Evolutionary conservation across 2,113 vertebrate species (phyloP).

Genomic region (Scophthalmus maximus): DNA sequence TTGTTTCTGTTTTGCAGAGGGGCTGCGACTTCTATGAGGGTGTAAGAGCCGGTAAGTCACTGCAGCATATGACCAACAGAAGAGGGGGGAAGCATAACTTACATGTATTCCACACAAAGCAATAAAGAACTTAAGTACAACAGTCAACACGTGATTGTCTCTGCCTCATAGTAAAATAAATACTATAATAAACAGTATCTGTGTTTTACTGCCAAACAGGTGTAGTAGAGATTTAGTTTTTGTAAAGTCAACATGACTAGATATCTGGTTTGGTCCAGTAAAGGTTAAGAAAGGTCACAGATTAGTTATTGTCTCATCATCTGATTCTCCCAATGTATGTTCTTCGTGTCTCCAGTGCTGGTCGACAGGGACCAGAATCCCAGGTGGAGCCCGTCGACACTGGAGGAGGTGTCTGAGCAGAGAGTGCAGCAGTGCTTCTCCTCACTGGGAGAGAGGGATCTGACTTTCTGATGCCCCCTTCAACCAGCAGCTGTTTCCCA

Average conservation of each 20-base stretch:
- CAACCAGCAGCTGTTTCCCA: constrained; percentile 1
- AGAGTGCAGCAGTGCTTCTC: constrained; percentile 87
- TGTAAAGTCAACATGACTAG: no score
- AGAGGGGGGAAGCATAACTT: background rate
- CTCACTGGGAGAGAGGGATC: constrained; percentile 87
- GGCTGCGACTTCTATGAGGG: constrained; percentile 94
- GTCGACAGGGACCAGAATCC: constrained; percentile 93
- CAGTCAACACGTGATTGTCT: background rate
- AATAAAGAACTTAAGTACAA: background rate
- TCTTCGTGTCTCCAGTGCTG: constrained; percentile 82
- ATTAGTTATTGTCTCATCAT: background rate
- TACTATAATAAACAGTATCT: no score
- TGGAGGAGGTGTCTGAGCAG: constrained; percentile 88
- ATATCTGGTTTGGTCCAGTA: background rate
- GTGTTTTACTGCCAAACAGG: background rate
- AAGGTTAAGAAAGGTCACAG: background rate
- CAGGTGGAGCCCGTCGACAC: constrained; percentile 88
- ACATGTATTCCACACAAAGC: background rate
- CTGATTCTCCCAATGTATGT: background rate
- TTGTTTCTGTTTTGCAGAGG: constrained; percentile 80
- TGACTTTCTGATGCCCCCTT: constrained; percentile 80
- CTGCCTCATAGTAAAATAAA: background rate
- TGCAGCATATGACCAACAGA: background rate
- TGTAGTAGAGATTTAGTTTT: background rate
- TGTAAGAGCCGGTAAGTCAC: constrained; percentile 90